Evolutionary conservation across 1,140 invertebrate genomes (phyloP), one percentile per base, ranked within the genome.

Genomic region (Listronotus oregonensis): DNA sequence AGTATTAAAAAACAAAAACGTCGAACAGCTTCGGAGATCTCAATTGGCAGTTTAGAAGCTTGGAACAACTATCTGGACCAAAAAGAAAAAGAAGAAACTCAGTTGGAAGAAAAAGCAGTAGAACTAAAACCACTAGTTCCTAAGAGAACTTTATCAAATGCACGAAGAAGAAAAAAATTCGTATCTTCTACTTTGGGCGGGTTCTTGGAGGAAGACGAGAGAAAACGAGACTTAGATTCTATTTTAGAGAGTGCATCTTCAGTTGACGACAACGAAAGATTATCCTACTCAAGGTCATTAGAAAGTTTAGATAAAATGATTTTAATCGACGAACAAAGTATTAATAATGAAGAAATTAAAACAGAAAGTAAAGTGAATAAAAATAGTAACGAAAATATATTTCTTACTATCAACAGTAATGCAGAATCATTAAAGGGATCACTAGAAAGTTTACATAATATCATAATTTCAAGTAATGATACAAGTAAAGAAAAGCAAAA

Each of bases 121-220:
- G 55, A 57, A n/a, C 9, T 34, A 15, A 12, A 11, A n/a, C 40
- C 34, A 43, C 10, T 11, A 37, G 60, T 72, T 40, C 37, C 54
- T 6, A 64, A 63, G 60, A 60, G 69, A 42, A 67, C 47, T 3
- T 12, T 42, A 10, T 42, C 62, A 4, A 59, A 66, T 14, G 46
- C 34, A 9, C 39, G 40, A 17, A 64, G 61, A 10, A 67, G 67
- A 51, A 73, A 70, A 42, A 71, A 71, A 18, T 64, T 70, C 15
- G 59, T 73, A n/a, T 73, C 72, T 3, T 71, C 72, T 8, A 73
- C 72, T n/a, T 47, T 71, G 11, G 68, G 69, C 7, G 61, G 18
- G 8, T 65, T 73, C 55, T 46, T 73, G 34, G 72, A 73, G 10
- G 21, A 44, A 32, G 49, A 65, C 9, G 17, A 31, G n/a, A 11